phyloP scores from a whole-genome alignment of 1,140 invertebrate species.

The Pseudoatta argentina region DNA sequence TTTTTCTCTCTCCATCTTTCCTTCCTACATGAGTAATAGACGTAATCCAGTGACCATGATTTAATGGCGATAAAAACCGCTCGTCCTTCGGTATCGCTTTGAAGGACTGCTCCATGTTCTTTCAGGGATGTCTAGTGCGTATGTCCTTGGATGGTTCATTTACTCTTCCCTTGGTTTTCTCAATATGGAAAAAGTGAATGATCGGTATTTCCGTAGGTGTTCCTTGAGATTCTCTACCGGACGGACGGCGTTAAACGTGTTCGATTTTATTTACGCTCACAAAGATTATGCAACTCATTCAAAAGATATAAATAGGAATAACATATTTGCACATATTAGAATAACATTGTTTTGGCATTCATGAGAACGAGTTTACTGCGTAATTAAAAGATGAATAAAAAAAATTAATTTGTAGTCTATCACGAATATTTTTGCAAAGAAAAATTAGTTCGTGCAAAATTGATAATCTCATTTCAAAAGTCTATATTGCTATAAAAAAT shows the following conservation, averaged over 20 bases:
- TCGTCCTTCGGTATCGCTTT: background rate
- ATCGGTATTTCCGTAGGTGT: background rate
- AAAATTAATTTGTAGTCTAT: background rate
- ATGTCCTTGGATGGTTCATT: constrained; percentile 62
- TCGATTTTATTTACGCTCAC: background rate
- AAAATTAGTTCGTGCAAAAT: background rate
- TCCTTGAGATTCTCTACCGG: background rate
- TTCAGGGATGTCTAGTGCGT: background rate
- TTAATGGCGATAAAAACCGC: constrained; percentile 45
- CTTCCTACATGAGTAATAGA: background rate
- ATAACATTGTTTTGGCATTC: background rate
- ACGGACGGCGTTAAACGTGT: background rate
- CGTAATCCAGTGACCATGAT: constrained; percentile 31
- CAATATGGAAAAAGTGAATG: background rate
- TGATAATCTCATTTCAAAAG: background rate
- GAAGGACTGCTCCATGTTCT: background rate
- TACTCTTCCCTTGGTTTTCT: constrained; percentile 25
- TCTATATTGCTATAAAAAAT: background rate
- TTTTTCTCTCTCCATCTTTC: background rate
- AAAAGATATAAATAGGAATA: background rate
- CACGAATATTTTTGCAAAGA: background rate
- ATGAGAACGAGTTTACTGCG: constrained; percentile 25
- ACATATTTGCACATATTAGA: background rate
- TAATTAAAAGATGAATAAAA: constrained; percentile 26
- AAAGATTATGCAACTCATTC: background rate